A percentile compares a stretch with the other conserved stretches of the same genome.
Conservation (phyloP, 2,888 invertebrate species). For the Danaus chrysippus region DNA sequence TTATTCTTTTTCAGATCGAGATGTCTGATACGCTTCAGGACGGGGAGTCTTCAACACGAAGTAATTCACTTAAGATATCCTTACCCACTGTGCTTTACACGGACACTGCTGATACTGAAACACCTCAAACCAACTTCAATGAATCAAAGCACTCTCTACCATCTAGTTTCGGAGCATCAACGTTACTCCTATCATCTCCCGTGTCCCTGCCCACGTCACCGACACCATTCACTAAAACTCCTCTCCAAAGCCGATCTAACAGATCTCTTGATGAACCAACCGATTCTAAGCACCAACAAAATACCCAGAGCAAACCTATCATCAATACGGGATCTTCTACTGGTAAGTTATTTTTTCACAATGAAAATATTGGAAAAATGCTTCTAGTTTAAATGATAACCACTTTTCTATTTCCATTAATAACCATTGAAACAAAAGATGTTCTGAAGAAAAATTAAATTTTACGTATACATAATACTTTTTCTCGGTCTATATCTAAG, state of each 20-base stretch:
- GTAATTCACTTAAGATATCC: conserved; percentile 53
- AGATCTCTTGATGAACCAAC: conserved; percentile 49
- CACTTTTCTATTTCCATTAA: conserved; percentile 10
- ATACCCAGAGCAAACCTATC: conserved; percentile 38
- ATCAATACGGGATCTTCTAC: conserved; percentile 62
- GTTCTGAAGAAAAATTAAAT: not conserved
- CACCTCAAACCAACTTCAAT: conserved; percentile 43
- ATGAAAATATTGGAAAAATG: not conserved
- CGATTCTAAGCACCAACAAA: conserved; percentile 39
- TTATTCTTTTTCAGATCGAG: conserved; percentile 49
- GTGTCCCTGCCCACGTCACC: conserved; percentile 61
- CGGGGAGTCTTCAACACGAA: conserved; percentile 42
- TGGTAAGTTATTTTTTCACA: conserved; percentile 49
- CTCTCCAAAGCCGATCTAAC: conserved; percentile 45
- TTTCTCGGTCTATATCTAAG: too few species aligned
- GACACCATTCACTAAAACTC: conserved; percentile 53
- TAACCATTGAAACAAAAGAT: conserved; percentile 20
- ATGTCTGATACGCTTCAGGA: conserved; percentile 56
- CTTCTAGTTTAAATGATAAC: not conserved
- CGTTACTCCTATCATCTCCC: conserved; percentile 61
- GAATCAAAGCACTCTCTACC: conserved; percentile 66
- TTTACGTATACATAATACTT: too few species aligned
- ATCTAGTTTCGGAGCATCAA: conserved; percentile 63
- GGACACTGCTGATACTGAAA: conserved; percentile 40
- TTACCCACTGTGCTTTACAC: conserved; percentile 66